Conservation (phyloP, 2,113 vertebrate species). For the Cottus gobio region DNA sequence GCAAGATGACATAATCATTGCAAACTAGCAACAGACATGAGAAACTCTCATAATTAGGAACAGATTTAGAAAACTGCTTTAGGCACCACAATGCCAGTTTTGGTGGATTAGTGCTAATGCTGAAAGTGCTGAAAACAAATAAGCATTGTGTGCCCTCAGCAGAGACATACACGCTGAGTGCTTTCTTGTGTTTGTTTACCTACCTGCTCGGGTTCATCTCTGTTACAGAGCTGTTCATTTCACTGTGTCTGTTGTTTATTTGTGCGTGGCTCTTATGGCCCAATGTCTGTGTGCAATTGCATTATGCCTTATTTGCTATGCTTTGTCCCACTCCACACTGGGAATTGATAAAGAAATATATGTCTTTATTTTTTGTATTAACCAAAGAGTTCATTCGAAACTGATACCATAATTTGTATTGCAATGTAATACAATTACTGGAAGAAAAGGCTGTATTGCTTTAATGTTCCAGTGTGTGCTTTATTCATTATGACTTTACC, state of each 20-base stretch:
- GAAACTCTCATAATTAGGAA: not conserved
- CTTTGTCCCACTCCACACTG: not conserved
- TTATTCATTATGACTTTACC: not conserved
- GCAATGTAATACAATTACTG: not conserved
- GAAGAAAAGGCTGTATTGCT: not conserved
- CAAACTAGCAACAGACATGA: not conserved
- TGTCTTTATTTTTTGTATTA: not conserved
- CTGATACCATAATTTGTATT: not conserved
- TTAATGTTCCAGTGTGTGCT: not conserved
- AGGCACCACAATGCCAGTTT: not conserved
- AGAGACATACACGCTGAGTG: not conserved
- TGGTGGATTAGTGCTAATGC: constrained; percentile 1
- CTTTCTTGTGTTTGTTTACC: not conserved
- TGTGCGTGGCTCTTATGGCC: not conserved
- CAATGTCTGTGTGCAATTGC: constrained; percentile 6
- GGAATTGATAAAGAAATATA: not conserved
- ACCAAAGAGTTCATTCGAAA: not conserved
- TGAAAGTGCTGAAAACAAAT: not conserved
- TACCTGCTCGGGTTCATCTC: not conserved
- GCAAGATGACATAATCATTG: not conserved
- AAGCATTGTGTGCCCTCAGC: not conserved
- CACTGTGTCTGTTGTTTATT: not conserved
- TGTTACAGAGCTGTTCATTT: not conserved
- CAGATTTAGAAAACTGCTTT: not conserved
- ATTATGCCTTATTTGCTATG: not conserved